Conservation (phyloP, 2,113 vertebrate genomes). For the Nothoprocta perdicaria region DNA sequence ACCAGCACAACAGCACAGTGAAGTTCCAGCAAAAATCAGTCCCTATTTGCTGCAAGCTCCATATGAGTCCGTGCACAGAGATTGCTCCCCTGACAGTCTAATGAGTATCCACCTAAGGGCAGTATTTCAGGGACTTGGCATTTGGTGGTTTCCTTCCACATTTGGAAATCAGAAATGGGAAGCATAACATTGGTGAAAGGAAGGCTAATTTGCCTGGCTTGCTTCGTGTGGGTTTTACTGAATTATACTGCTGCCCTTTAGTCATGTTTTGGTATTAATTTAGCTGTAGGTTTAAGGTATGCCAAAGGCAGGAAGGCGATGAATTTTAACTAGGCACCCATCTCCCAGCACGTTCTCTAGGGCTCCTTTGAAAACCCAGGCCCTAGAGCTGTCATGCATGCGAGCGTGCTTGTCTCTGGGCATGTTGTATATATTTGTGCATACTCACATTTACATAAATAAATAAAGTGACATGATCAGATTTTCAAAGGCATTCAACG, state of each 20-base stretch:
- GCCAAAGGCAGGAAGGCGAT: conserved; percentile 31
- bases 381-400: conserved; percentile 40
- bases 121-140: neutral
- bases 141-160: neutral
- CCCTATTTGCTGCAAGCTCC: neutral
- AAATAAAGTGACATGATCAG: conserved; percentile 56
- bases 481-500: conserved; percentile 42
- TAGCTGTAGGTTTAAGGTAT: conserved; percentile 45
- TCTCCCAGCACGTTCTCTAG: conserved; percentile 2
- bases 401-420: conserved; percentile 16
- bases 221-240: conserved; percentile 46
- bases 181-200: conserved; percentile 29
- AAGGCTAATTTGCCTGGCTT: conserved; percentile 31
- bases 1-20: neutral
- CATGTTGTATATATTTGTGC: conserved; percentile 17
- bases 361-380: conserved; percentile 38
- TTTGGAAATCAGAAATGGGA: conserved; percentile 9
- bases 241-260: conserved; percentile 47
- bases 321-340: conserved; percentile 67
- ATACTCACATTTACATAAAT: conserved; percentile 64
- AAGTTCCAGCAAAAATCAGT: neutral
- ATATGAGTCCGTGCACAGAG: neutral
- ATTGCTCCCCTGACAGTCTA: neutral
- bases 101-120: neutral
- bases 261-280: conserved; percentile 58